These are phyloP conservation scores for Campoletis raptor DNA, from an alignment of 2,888 invertebrate genomes.

Conservation along the genomic window DNA sequence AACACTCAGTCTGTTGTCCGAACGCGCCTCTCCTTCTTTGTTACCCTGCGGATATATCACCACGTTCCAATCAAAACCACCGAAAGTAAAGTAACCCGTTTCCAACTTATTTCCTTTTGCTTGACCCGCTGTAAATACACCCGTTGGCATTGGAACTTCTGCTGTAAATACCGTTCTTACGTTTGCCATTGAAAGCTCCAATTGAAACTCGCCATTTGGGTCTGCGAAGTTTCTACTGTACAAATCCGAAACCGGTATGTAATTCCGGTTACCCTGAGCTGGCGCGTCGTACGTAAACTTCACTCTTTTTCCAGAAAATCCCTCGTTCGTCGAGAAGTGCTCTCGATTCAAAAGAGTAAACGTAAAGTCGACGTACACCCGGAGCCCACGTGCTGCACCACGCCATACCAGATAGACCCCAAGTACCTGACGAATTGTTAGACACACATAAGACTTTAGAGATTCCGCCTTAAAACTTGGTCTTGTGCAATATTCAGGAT, in stretches of 20 bases:
- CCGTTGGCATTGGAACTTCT: constrained; percentile 86
- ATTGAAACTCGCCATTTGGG: constrained; percentile 92
- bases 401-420: constrained; percentile 93
- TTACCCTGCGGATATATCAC: constrained; percentile 88
- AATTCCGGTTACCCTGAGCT: constrained; percentile 91
- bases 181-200: constrained; percentile 92
- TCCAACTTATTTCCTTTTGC: constrained; percentile 86
- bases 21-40: constrained; percentile 84
- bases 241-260: constrained; percentile 90
- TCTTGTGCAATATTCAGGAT: too few species aligned
- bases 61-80: constrained; percentile 93
- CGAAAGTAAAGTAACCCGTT: constrained; percentile 91
- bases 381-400: constrained; percentile 91
- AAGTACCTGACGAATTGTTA: constrained; percentile 84
- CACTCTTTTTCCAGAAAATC: constrained; percentile 91
- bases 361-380: constrained; percentile 92
- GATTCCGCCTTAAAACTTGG: not conserved
- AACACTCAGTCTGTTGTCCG: constrained; percentile 86
- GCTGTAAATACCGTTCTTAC: constrained; percentile 91
- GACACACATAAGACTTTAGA: not conserved
- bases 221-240: constrained; percentile 91
- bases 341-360: constrained; percentile 93
- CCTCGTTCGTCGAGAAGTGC: constrained; percentile 93
- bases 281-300: constrained; percentile 89
- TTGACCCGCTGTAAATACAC: constrained; percentile 80